These are phyloP conservation scores for Hippocampus abdominalis DNA, from an alignment of 2,113 vertebrate genomes.

Conservation along the genomic window DNA sequence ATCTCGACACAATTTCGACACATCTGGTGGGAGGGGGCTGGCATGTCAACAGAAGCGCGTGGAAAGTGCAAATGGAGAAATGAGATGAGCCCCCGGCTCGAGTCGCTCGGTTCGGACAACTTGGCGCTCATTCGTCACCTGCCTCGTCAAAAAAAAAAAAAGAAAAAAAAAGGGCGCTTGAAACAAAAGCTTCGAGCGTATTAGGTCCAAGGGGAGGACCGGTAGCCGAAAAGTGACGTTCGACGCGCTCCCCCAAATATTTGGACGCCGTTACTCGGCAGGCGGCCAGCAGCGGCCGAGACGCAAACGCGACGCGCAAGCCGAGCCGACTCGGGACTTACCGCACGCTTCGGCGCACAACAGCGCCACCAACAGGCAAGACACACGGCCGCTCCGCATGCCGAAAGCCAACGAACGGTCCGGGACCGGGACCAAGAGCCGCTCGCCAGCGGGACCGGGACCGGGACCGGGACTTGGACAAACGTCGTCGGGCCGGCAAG, in stretches of 20 bases:
- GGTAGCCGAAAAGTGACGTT: too few species aligned
- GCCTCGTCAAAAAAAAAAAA: too few species aligned
- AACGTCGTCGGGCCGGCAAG: neutral
- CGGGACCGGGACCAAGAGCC: neutral
- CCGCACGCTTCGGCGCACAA: conserved; percentile 65
- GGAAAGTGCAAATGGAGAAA: too few species aligned
- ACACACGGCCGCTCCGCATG: conserved; percentile 74
- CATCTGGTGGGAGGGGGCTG: too few species aligned
- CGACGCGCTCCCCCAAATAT: too few species aligned
- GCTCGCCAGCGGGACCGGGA: neutral
- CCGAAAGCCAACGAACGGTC: conserved; percentile 46
- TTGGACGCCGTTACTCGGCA: neutral
- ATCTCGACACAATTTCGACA: too few species aligned
- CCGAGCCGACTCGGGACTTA: conserved; percentile 32
- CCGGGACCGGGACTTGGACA: neutral
- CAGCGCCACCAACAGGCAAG: conserved; percentile 58
- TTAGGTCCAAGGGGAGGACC: neutral
- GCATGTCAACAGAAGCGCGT: too few species aligned
- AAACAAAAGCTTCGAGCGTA: too few species aligned
- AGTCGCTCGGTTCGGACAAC: too few species aligned
- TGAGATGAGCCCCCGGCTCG: too few species aligned
- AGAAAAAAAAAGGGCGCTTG: too few species aligned
- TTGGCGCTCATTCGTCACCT: too few species aligned
- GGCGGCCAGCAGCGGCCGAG: neutral
- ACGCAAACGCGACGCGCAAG: neutral